Evolutionary conservation across 2,113 vertebrate species (phyloP).

Genomic region (Symphodus melops): DNA sequence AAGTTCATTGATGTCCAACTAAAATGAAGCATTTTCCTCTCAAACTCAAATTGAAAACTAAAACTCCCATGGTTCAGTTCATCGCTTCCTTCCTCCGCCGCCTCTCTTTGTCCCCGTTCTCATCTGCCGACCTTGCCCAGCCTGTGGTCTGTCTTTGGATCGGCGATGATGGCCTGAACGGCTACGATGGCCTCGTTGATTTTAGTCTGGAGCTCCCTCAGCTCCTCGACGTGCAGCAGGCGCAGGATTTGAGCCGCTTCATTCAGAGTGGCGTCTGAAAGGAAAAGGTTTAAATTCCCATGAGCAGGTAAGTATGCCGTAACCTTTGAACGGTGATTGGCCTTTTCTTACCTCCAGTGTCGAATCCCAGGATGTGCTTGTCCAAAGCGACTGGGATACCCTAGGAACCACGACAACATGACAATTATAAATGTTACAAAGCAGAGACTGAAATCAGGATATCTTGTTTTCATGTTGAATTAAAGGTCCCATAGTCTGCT

Average conservation of each 20-base stretch:
- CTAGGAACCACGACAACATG: conserved; percentile 69
- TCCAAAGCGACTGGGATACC: conserved; percentile 94
- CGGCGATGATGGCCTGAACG: conserved; percentile 96
- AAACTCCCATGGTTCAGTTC: conserved; percentile 31
- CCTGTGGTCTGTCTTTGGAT: conserved; percentile 98
- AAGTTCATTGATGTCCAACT: conserved; percentile 21
- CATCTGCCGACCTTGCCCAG: conserved; percentile 98
- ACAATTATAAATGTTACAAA: background rate
- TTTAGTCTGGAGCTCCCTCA: conserved; percentile 95
- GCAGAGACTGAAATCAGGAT: too few relatives aligned
- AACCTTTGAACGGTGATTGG: too few relatives aligned
- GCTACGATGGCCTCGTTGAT: conserved; percentile 99
- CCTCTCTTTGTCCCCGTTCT: conserved; percentile 52
- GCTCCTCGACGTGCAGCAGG: conserved; percentile 96
- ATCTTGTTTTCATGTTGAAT: too few relatives aligned
- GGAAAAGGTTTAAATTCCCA: background rate
- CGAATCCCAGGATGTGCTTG: conserved; percentile 95
- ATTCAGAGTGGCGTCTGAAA: conserved; percentile 93
- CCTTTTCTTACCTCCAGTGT: conserved; percentile 92
- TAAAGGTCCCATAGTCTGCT: too few relatives aligned
- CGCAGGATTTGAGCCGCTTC: conserved; percentile 95
- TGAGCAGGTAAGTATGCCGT: background rate
- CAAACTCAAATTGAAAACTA: conserved; percentile 48
- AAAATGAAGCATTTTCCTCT: conserved; percentile 11
- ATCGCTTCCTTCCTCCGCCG: background rate